Base-by-base conservation (phyloP, 1,140 invertebrate species). In the Diploscapter pachys region DNA sequence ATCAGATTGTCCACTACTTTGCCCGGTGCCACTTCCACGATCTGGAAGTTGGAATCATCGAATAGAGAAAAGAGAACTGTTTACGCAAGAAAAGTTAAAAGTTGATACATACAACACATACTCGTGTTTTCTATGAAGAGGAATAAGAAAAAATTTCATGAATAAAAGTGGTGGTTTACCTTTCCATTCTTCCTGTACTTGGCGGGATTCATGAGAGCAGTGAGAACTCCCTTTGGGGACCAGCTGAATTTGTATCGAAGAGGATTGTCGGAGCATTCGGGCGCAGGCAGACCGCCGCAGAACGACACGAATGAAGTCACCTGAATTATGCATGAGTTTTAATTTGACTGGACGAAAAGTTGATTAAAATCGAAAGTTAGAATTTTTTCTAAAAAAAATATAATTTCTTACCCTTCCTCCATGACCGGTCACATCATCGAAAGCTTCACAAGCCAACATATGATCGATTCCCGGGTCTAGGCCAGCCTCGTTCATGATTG, bases 401-500 rank as follows among this genome's bases (percentile, higher is more conserved):
- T 31, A 0, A 31, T 31, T 31, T 31, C 74, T 69, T 72, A 89
- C 88, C 82, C 89, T 89, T 68, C 89, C 89, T 5, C 88, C 95
- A 86, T 88, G 91, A 86, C 88, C 90, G 86, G 90, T 92, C 86
- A 90, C 90, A 80, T 96, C 91, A 85, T 98, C 94, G 78, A 99
- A 96, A 85, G 93, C 96, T 86, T 99, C 94, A 86, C 98, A 90
- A 0, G 97, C 97, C 64, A 99, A 86, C 63, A 99, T 89, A 87
- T 99, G 97, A 86, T 99, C 97, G 78, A 99, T 92, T 3, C 96
- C 96, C 1, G 97, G 97, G 86, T 99, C 97, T 4, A 99, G 87
- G 4, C 97, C 97, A 0, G 97, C 91, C 88, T 99, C 96, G 85
- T 91, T 97, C 90, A 98, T 87, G 63, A 98, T 90, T 0, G 94